Evolutionary conservation across 2,888 invertebrate genomes (phyloP).

Genomic region (Rotaria macrura): DNA sequence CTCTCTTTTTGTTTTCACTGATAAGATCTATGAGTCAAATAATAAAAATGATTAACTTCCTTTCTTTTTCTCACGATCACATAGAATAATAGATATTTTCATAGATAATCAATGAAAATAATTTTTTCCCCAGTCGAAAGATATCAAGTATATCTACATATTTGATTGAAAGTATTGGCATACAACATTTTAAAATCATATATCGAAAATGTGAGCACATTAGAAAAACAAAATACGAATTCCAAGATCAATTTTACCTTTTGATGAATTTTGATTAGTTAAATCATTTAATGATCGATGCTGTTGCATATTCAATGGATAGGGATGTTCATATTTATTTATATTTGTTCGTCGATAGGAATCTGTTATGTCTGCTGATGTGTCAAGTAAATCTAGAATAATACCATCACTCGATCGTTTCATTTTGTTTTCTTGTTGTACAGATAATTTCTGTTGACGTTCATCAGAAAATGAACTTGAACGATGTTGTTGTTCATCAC

Average conservation of each 20-base stretch:
- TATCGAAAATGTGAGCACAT: background rate
- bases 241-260: background rate
- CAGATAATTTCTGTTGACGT: background rate
- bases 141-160: background rate
- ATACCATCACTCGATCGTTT: slow-evolving; percentile 3
- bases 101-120: too few species aligned
- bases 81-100: too few species aligned
- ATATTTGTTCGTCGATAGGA: background rate
- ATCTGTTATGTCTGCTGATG: background rate
- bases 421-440: background rate
- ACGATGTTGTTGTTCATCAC: background rate
- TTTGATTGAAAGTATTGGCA: background rate
- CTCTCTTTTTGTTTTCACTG: background rate
- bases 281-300: slow-evolving; percentile 7
- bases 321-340: background rate
- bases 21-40: background rate
- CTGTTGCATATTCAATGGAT: background rate
- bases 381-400: background rate
- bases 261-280: background rate
- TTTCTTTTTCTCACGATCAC: too few species aligned
- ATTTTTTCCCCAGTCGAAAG: too few species aligned
- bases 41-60: background rate
- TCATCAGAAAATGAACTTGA: background rate
- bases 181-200: background rate
- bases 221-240: too few species aligned